Percentiles rank a stretch among this genome's conserved stretches.
Conservation (phyloP, 2,797 vertebrate species). For the Peromyscus eremicus region DNA sequence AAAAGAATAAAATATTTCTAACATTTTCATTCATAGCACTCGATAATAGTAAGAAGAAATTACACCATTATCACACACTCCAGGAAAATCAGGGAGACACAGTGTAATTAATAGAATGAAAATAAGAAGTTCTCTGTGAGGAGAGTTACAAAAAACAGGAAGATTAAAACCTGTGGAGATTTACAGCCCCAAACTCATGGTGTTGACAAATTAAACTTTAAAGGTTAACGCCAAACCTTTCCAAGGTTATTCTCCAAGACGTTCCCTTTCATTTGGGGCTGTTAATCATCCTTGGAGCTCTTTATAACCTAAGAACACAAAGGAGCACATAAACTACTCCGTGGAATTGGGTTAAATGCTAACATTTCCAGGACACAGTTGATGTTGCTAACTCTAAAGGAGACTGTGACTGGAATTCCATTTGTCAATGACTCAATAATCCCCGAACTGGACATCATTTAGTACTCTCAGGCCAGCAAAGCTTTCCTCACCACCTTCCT, state of each 20-base stretch:
- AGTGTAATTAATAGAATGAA: conserved; percentile 69
- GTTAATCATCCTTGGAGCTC: conserved; percentile 55
- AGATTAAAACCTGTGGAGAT: conserved; percentile 18
- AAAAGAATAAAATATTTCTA: conserved; percentile 71
- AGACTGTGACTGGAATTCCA: conserved; percentile 11
- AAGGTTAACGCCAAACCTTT: conserved; percentile 22
- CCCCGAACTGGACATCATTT: conserved; percentile 45
- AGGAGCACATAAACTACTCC: conserved; percentile 38
- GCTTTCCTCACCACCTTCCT: not conserved
- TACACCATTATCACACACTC: conserved; percentile 62
- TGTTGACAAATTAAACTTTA: conserved; percentile 51
- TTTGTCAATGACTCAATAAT: conserved; percentile 53
- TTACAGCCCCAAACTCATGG: conserved; percentile 13
- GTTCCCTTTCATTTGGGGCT: conserved; percentile 11
- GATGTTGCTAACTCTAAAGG: conserved; percentile 53
- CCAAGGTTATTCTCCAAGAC: conserved; percentile 62
- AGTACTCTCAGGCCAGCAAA: not conserved
- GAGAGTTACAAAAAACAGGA: conserved; percentile 24
- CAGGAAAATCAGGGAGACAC: conserved; percentile 47
- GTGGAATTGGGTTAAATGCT: conserved; percentile 47
- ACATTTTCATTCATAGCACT: conserved; percentile 61
- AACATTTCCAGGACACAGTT: conserved; percentile 51
- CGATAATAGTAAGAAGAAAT: conserved; percentile 55
- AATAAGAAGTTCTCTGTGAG: conserved; percentile 51
- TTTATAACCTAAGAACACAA: conserved; percentile 54